A percentile compares a stretch with the other conserved stretches of the same genome.
Conservation (phyloP, 1,140 invertebrate genomes). For the Zaprionus davidi region DNA sequence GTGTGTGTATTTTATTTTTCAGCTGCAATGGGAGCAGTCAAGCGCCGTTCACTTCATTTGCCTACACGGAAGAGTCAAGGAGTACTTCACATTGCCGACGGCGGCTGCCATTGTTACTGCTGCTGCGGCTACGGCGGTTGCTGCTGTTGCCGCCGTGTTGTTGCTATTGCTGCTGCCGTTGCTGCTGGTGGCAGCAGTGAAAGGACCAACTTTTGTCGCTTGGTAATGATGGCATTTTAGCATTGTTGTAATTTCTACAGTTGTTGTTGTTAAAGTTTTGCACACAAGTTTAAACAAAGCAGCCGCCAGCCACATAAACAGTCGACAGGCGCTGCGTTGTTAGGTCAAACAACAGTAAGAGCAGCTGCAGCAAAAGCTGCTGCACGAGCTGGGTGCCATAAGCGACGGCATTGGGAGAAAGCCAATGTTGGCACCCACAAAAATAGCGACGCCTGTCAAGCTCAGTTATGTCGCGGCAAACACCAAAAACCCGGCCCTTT, state of each 20-base stretch:
- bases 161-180: conserved; percentile 14
- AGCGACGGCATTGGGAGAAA: conserved; percentile 12
- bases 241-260: conserved; percentile 59
- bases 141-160: conserved; percentile 11
- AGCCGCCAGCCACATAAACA: conserved; percentile 82
- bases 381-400: conserved; percentile 28
- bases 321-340: conserved; percentile 73
- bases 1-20: conserved; percentile 54
- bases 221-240: conserved; percentile 82
- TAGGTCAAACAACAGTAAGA: conserved; percentile 70
- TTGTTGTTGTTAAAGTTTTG: conserved; percentile 75
- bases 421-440: conserved; percentile 48
- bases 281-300: conserved; percentile 82
- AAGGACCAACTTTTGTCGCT: conserved; percentile 82
- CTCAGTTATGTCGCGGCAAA: conserved; percentile 36
- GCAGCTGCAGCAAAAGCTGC: conserved; percentile 28
- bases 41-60: conserved; percentile 76
- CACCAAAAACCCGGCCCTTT: conserved; percentile 22
- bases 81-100: conserved; percentile 58
- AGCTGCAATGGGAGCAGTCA: conserved; percentile 27
- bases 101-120: conserved; percentile 55
- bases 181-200: conserved; percentile 40
- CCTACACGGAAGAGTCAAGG: conserved; percentile 74
- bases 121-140: conserved; percentile 42
- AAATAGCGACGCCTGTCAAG: conserved; percentile 51